These are phyloP conservation scores for Syngnathoides biaculeatus DNA, from an alignment of 2,113 vertebrate species.

Conservation along the genomic window DNA sequence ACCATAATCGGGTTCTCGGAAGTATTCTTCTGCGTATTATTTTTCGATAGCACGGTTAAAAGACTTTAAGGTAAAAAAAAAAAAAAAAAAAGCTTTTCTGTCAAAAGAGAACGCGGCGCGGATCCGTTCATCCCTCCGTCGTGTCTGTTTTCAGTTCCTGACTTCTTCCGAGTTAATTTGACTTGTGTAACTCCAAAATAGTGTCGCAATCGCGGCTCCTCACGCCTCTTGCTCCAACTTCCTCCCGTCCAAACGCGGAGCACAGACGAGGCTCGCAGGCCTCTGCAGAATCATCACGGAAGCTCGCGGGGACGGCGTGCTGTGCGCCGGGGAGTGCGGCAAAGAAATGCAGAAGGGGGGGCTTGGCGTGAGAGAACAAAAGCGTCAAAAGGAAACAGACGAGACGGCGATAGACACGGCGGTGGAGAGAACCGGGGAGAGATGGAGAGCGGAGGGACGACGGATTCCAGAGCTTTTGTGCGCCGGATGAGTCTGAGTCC, in stretches of 20 bases:
- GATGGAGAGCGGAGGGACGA: slow-evolving; percentile 36
- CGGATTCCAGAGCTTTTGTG: slow-evolving; percentile 61
- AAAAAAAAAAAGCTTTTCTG: no score
- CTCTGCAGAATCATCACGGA: slow-evolving; percentile 15
- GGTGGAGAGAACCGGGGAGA: slow-evolving; percentile 25
- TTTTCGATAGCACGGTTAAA: no score
- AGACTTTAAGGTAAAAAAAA: no score
- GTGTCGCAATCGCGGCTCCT: not conserved
- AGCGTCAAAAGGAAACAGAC: slow-evolving; percentile 47
- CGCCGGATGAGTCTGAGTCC: slow-evolving; percentile 52
- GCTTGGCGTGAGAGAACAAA: slow-evolving; percentile 32
- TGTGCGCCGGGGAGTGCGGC: not conserved
- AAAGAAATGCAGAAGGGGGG: not conserved
- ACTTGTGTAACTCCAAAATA: not conserved
- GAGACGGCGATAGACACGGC: slow-evolving; percentile 43
- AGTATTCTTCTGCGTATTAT: no score
- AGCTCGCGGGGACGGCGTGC: slow-evolving; percentile 15
- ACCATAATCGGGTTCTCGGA: no score
- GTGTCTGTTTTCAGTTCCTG: not conserved
- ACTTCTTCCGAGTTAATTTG: not conserved
- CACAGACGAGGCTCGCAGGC: slow-evolving; percentile 17
- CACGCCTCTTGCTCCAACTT: not conserved
- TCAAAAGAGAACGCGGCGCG: no score
- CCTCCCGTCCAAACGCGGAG: slow-evolving; percentile 2
- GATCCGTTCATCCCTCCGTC: no score